Evolutionary conservation across 2,888 invertebrate species (phyloP).

Genomic region (Pristionchus fissidentatus): DNA sequence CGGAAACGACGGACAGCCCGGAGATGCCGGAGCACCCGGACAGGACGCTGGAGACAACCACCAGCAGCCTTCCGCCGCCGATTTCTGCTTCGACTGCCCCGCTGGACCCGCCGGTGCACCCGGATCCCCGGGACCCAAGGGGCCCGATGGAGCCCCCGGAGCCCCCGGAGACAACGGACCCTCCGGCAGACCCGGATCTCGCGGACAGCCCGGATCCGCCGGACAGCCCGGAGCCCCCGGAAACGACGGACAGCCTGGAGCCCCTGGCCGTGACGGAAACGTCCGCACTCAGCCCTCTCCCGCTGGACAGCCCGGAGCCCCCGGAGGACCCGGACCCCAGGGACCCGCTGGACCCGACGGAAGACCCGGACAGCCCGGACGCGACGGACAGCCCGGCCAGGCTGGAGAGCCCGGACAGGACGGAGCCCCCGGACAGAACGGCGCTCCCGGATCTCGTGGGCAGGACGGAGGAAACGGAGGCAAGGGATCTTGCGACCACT

Average conservation of each 20-base stretch:
- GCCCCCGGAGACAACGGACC: constrained; percentile 33
- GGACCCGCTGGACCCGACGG: constrained; percentile 50
- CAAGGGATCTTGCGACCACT: constrained; percentile 49
- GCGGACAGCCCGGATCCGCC: constrained; percentile 40
- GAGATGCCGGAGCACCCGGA: constrained; percentile 42
- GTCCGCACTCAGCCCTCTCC: constrained; percentile 45
- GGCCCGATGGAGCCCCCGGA: constrained; percentile 46
- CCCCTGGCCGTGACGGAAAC: constrained; percentile 43
- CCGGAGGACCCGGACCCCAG: constrained; percentile 47
- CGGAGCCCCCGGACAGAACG: constrained; percentile 42
- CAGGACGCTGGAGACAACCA: constrained; percentile 34
- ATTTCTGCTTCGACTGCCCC: constrained; percentile 49
- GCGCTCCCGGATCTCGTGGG: constrained; percentile 45
- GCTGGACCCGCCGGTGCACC: constrained; percentile 46
- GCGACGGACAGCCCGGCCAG: constrained; percentile 48
- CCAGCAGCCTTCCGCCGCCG: constrained; percentile 18
- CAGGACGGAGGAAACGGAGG: constrained; percentile 48
- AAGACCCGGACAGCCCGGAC: constrained; percentile 45
- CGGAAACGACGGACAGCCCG: constrained; percentile 48
- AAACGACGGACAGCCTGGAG: constrained; percentile 47
- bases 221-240: constrained; percentile 48
- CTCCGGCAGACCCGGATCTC: constrained; percentile 41
- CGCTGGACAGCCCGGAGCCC: constrained; percentile 44
- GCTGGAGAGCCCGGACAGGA: constrained; percentile 43
- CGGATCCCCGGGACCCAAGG: constrained; percentile 39